phyloP scores from a whole-genome alignment of 2,113 vertebrate species.

The Nesoenas mayeri region DNA sequence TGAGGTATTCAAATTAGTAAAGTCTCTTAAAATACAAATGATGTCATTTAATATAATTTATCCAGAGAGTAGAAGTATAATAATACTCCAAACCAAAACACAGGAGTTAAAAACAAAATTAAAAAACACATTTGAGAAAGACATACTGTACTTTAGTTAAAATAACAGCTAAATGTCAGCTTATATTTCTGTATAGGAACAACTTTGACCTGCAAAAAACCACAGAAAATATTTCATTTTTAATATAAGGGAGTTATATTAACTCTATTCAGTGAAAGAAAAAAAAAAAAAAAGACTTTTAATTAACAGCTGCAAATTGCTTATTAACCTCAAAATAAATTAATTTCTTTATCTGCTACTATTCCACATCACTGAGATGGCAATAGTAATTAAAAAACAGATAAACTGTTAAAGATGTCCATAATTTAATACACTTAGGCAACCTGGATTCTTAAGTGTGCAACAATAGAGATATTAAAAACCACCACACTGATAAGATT shows the following conservation, averaged over 20 bases:
- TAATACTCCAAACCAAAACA: constrained; percentile 1
- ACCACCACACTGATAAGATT: not conserved
- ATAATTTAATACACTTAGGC: constrained; percentile 39
- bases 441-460: not conserved
- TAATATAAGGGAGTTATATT: not conserved
- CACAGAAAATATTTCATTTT: not conserved
- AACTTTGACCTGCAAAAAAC: not conserved
- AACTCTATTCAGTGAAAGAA: not conserved
- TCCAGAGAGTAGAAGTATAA: not conserved
- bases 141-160: not conserved
- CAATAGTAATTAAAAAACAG: constrained; percentile 66
- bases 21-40: not conserved
- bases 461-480: constrained; percentile 52
- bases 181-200: not conserved
- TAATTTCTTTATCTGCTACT: constrained; percentile 21
- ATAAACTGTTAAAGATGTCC: constrained; percentile 23
- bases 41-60: not conserved
- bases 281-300: not conserved
- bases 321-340: constrained; percentile 48
- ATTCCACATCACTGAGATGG: not conserved
- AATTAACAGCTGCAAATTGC: constrained; percentile 1
- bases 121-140: not conserved
- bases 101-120: not conserved
- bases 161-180: constrained; percentile 10
- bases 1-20: not conserved